These are phyloP conservation scores for Neopipo cinnamomea DNA, from an alignment of 2,113 vertebrate genomes.

Conservation along the genomic window DNA sequence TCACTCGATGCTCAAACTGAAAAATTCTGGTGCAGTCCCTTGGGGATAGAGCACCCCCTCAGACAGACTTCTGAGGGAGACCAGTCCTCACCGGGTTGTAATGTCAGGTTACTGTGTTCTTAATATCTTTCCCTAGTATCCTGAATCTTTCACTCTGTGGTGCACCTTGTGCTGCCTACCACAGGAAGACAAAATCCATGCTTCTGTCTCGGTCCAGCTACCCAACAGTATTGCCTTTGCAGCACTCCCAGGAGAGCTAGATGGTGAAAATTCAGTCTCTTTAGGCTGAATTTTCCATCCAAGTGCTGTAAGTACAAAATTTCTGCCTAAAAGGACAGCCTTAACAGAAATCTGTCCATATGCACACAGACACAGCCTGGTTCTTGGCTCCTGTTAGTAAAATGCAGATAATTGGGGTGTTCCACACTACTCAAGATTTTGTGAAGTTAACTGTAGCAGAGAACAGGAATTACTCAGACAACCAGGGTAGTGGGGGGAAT, in stretches of 20 bases:
- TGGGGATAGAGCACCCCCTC: background rate
- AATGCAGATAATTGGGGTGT: background rate
- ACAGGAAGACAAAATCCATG: background rate
- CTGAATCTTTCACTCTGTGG: background rate
- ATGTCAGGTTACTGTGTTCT: background rate
- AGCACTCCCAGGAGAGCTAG: background rate
- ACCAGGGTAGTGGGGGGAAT: rapidly evolving
- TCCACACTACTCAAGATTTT: background rate
- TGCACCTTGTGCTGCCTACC: background rate
- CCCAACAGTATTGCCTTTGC: background rate
- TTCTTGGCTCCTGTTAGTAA: background rate
- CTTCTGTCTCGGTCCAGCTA: background rate
- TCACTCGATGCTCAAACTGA: background rate
- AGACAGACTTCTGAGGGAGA: background rate
- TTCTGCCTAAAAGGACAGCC: background rate
- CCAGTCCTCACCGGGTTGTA: rapidly evolving
- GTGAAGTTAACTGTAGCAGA: background rate
- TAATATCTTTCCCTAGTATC: background rate
- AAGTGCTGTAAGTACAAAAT: background rate
- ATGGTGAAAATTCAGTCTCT: background rate
- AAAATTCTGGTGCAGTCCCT: background rate
- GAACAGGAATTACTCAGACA: background rate
- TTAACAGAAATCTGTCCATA: background rate
- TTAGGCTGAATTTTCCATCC: background rate
- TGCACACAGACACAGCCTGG: rapidly evolving